Evolutionary conservation across 1,140 invertebrate species (phyloP), one percentile per base, ranked within the genome.

Genomic region (Carcinoscorpius rotundicauda): DNA sequence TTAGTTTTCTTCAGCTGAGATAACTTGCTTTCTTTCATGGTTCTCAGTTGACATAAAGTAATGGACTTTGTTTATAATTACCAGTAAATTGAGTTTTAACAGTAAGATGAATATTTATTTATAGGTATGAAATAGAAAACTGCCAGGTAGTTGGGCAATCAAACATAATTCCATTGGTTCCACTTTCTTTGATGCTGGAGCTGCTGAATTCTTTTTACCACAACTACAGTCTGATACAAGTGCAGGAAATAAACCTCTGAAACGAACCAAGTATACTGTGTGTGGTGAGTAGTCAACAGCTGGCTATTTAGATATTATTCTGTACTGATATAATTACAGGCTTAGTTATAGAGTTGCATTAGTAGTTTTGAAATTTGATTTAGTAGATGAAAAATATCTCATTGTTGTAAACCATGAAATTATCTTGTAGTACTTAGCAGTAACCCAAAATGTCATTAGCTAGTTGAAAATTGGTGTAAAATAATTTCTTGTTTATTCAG

Each of bases 101-200:
- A 4, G 4, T 9, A 51, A 9, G 1, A 0, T 60, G 61, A 29
- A 49, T 67, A 70, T 52, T 60, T 70, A 57, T 59, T 65, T 73
- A 48, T 64, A 81, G 79, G 50, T 86, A 95, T 76, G 90, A 95
- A 74, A 82, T 96, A 11, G 79, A 84, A 75, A 85, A 86, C 48
- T 82, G 93, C 62, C 84, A 95, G 72, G 85, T 97, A 49, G 79
- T 95, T 99, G 97, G 97, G 84, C 89, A 1, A 87, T 99, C 8
- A 94, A 92, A 76, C 91, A 98, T 80, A 83, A 86, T 70, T 89
- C 92, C 68, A 93, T 98, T 71, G 87, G 89, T 6, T 86, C 91
- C 48, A 90, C 91, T 8, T 99, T 97, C 80, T 84, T 98, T 53
- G 96, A 98, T 82, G 85, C 89, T 29, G 94, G 91, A n/a, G 94